phyloP scores from a whole-genome alignment of 2,888 invertebrate genomes.

The Prosapia bicincta region DNA sequence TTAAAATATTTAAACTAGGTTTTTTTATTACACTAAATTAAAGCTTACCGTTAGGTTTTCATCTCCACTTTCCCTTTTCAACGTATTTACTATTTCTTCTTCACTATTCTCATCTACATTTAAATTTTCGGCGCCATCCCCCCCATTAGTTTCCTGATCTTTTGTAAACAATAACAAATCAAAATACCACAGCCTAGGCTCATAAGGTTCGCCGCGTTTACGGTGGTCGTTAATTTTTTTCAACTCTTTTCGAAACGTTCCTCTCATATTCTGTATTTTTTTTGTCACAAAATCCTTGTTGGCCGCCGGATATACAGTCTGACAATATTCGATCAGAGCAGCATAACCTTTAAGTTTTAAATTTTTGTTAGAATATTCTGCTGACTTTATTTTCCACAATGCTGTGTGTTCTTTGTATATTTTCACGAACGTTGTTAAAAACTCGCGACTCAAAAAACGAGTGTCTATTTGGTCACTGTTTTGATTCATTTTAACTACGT shows the following conservation, averaged over 20 bases:
- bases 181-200: constrained; percentile 1
- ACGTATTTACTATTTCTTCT: not conserved
- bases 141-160: not conserved
- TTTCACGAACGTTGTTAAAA: not conserved
- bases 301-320: too few species aligned
- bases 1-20: too few species aligned
- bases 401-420: not conserved
- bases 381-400: not conserved
- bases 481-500: not conserved
- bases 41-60: not conserved
- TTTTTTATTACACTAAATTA: too few species aligned
- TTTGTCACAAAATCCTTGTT: not conserved
- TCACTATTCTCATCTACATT: not conserved
- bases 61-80: not conserved
- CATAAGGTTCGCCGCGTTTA: not conserved
- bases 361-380: not conserved
- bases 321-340: not conserved
- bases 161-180: not conserved
- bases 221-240: not conserved
- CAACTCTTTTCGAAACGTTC: not conserved
- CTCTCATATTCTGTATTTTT: not conserved
- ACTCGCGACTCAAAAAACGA: not conserved
- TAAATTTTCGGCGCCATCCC: not conserved
- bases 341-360: not conserved
- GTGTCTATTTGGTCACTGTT: not conserved